Percentiles rank a stretch among this genome's conserved stretches.
Conservation (phyloP, 92 coral and sea anemone species). For the Meandrina meandrites region DNA sequence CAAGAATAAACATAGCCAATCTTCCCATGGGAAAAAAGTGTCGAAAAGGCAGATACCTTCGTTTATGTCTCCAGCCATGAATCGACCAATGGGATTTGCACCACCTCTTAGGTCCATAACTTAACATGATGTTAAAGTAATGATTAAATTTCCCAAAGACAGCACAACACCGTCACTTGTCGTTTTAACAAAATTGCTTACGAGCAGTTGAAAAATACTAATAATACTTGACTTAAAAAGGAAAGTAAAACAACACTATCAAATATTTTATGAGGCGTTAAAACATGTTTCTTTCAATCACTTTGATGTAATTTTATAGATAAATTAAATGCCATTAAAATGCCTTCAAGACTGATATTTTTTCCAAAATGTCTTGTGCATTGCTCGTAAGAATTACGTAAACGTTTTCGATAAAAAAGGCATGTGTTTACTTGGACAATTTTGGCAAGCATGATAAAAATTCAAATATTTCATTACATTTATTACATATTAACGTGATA, state of each 20-base stretch:
- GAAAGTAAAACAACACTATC: neutral
- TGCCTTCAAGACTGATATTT: slow-evolving; percentile 22
- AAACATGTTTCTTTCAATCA: neutral
- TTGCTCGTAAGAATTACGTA: neutral
- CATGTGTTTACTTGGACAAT: slow-evolving; percentile 21
- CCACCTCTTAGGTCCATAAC: slow-evolving; percentile 28
- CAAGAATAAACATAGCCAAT: slow-evolving; percentile 5
- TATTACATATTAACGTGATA: neutral
- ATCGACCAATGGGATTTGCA: slow-evolving; percentile 34
- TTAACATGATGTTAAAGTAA: neutral
- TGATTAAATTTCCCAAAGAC: neutral
- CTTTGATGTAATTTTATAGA: slow-evolving; percentile 38
- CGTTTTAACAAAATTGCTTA: neutral
- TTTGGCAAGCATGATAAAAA: slow-evolving; percentile 10
- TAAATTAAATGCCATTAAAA: slow-evolving; percentile 42
- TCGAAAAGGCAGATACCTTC: slow-evolving; percentile 39
- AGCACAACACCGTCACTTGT: neutral
- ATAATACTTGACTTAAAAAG: neutral
- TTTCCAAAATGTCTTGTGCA: slow-evolving; percentile 24
- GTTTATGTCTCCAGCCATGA: slow-evolving; percentile 28
- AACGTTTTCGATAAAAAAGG: slow-evolving; percentile 48
- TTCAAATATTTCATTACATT: neutral
- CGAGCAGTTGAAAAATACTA: neutral
- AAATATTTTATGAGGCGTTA: neutral
- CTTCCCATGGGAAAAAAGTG: neutral